Evolutionary conservation across 30 jellyfish, hydroid and myxozoan species (phyloP), one percentile per base, ranked within the genome.

Genomic region (Rhopilema esculentum): DNA sequence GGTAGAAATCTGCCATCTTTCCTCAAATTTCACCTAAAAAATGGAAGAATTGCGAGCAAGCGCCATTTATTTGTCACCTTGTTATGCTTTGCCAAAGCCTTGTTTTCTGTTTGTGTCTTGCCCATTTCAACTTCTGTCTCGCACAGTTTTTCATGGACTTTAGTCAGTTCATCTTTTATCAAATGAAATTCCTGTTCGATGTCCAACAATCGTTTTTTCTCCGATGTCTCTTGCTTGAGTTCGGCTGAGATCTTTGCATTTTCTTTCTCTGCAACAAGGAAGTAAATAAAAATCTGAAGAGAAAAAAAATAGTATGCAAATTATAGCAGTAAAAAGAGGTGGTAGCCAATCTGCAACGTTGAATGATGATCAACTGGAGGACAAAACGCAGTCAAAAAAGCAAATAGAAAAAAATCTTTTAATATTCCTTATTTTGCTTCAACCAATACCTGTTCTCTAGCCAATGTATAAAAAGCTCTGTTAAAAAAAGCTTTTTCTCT

Each of bases 61-160:
- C 4, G 27, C 16, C 0, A n/a, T 1, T 20, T 7, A 19, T 24
- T 26, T n/a, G 63, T 1, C 29, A 92, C 98, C 97, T 92, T 88
- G 57, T 88, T 97, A 68, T 87, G 98, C 52, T 92, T 92, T 27
- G 93, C 20, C 53, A 92, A 33, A 1, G 93, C 94, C 67, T 81
- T 82, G 68, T 80, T 92, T 69, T 92, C 98, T 1, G 97, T 87
- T 30, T 75, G 91, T 16, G 91, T 25, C 66, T 92, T 88, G 51
- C 49, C 79, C 18, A 88, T 81, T 62, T 88, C 96, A 61, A 64
- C 40, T 61, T 78, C 88, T 20, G 96, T 88, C 26, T 62, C 83
- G 20, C 31, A 19, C 17, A 88, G 82, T 20, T 77, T 80, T 1
- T n/a, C 49, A 31, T 83, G 82, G 2, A 88, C 88, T 27, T 16